Conservation (phyloP, 2,797 vertebrate species). For the Melanotaenia trifasciata region DNA sequence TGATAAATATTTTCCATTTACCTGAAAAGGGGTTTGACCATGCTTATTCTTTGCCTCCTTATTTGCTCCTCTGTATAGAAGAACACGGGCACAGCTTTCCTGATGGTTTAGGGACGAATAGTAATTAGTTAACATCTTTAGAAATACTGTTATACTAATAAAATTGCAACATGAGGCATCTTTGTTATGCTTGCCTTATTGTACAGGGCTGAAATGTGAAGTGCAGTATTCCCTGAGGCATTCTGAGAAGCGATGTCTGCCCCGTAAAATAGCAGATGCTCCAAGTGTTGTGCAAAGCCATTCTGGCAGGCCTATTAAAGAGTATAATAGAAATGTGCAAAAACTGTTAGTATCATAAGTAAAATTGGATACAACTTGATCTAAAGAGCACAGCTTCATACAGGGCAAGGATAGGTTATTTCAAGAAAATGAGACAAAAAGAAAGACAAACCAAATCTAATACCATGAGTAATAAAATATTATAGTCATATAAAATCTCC, state of each 20-base stretch:
- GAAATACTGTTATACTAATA: slow-evolving; percentile 17
- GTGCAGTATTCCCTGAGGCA: slow-evolving; percentile 91
- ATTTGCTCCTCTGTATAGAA: slow-evolving; percentile 91
- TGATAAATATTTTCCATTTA: slow-evolving; percentile 48
- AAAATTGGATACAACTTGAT: slow-evolving; percentile 7
- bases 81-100: slow-evolving; percentile 91
- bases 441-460: slow-evolving; percentile 14
- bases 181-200: slow-evolving; percentile 86
- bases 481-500: slow-evolving; percentile 45
- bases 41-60: slow-evolving; percentile 93
- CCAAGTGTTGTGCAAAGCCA: slow-evolving; percentile 92
- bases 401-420: background rate
- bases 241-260: slow-evolving; percentile 90
- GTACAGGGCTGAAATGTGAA: slow-evolving; percentile 94
- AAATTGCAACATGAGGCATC: slow-evolving; percentile 22
- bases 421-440: background rate
- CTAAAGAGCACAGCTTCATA: slow-evolving; percentile 15
- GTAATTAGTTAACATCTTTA: slow-evolving; percentile 25
- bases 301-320: slow-evolving; percentile 90
- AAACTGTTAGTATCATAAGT: slow-evolving; percentile 34
- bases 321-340: slow-evolving; percentile 51
- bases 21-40: slow-evolving; percentile 94
- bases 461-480: slow-evolving; percentile 15
- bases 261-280: slow-evolving; percentile 94
- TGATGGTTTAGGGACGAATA: slow-evolving; percentile 66